Conservation (phyloP, 1,140 invertebrate species). For the Plectus sambesii region DNA sequence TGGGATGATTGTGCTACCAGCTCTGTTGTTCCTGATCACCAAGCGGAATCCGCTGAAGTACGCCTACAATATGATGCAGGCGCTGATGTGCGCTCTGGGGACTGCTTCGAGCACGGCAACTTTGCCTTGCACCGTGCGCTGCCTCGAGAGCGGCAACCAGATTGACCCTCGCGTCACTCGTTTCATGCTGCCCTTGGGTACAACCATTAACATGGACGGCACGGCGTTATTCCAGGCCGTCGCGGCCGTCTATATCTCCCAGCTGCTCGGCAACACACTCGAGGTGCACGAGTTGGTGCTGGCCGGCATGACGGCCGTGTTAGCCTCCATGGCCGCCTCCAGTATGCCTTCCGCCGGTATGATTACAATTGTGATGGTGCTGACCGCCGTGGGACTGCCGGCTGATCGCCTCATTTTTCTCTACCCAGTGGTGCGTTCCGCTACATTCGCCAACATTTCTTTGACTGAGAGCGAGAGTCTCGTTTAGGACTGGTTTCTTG, state of each 20-base stretch:
- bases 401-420: too few species aligned
- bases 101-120: slow-evolving; percentile 64
- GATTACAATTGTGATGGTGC: slow-evolving; percentile 93
- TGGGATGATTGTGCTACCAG: background rate
- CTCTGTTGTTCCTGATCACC: background rate
- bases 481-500: too few species aligned
- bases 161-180: slow-evolving; percentile 73
- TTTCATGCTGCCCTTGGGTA: slow-evolving; percentile 55
- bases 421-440: too few species aligned
- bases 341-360: slow-evolving; percentile 83
- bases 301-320: slow-evolving; percentile 70
- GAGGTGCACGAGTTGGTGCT: background rate
- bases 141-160: slow-evolving; percentile 75
- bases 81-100: too few species aligned
- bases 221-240: slow-evolving; percentile 54
- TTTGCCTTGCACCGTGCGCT: slow-evolving; percentile 78
- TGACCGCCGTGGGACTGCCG: slow-evolving; percentile 76
- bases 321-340: slow-evolving; percentile 78
- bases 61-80: background rate
- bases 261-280: slow-evolving; percentile 52
- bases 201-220: slow-evolving; percentile 47
- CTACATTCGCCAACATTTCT: too few species aligned
- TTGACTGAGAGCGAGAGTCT: too few species aligned
- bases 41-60: background rate
- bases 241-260: slow-evolving; percentile 61